Evolutionary conservation across 1,140 invertebrate species (phyloP).

Genomic region (Tetramorium alpestre): DNA sequence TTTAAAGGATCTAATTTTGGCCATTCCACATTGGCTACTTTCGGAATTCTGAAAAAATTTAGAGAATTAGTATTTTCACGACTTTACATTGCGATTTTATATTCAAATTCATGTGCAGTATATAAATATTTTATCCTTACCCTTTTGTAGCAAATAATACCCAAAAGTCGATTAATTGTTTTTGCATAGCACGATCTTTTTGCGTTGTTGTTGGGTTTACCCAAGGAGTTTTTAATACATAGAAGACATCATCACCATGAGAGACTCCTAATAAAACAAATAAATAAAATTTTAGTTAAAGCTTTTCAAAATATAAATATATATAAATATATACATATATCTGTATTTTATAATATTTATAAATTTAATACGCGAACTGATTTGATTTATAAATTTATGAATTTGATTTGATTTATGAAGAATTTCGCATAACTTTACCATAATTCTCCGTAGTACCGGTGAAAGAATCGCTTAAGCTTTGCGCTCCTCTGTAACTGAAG

Average conservation of each 20-base stretch:
- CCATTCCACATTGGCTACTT: conserved; percentile 78
- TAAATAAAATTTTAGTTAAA: conserved; percentile 30
- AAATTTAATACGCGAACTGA: too few relatives aligned
- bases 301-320: background rate
- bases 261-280: conserved; percentile 85
- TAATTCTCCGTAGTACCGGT: conserved; percentile 83
- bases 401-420: too few relatives aligned
- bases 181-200: conserved; percentile 85
- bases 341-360: too few relatives aligned
- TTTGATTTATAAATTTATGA: too few relatives aligned
- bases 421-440: conserved; percentile 84
- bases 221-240: conserved; percentile 79
- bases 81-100: background rate
- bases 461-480: conserved; percentile 86
- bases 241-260: conserved; percentile 87
- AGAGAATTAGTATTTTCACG: background rate
- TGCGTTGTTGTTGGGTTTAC: conserved; percentile 77
- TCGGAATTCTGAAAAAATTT: conserved; percentile 78
- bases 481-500: conserved; percentile 86
- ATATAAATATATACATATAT: background rate
- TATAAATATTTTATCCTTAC: conserved; percentile 78
- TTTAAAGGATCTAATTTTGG: conserved; percentile 75
- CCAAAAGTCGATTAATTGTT: conserved; percentile 86
- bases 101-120: background rate
- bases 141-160: conserved; percentile 86